phyloP scores from a whole-genome alignment of 2,888 invertebrate genomes.

The Erebia palarica region DNA sequence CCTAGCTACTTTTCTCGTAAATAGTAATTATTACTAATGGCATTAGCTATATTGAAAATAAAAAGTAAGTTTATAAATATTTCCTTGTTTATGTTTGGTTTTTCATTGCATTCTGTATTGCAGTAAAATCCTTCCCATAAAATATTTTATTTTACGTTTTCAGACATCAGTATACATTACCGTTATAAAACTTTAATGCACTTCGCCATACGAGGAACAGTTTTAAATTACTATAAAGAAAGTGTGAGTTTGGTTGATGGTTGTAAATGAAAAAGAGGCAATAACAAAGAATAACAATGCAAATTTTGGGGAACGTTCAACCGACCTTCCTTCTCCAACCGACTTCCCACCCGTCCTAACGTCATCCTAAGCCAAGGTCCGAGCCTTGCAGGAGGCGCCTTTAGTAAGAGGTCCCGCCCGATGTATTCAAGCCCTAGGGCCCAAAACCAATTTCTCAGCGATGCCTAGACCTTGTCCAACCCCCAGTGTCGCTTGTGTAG shows the following conservation, averaged over 20 bases:
- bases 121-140: constrained; percentile 23
- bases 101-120: constrained; percentile 7
- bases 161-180: not conserved
- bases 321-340: no score
- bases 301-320: no score
- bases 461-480: no score
- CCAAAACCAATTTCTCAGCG: no score
- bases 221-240: not conserved
- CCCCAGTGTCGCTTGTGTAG: no score
- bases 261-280: no score
- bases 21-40: not conserved
- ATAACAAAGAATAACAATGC: no score
- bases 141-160: constrained; percentile 14
- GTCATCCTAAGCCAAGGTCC: no score
- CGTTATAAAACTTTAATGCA: constrained; percentile 28
- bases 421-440: no score
- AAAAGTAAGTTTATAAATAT: not conserved
- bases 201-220: constrained; percentile 1
- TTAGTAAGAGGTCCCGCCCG: no score
- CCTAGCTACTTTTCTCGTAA: not conserved
- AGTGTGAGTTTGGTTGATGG: not conserved
- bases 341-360: no score
- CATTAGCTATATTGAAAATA: not conserved
- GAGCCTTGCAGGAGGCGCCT: no score
- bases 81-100: not conserved